A percentile compares a stretch with the other conserved stretches of the same genome.
Conservation (phyloP, 2,113 vertebrate genomes). For the Nycticebus coucang region DNA sequence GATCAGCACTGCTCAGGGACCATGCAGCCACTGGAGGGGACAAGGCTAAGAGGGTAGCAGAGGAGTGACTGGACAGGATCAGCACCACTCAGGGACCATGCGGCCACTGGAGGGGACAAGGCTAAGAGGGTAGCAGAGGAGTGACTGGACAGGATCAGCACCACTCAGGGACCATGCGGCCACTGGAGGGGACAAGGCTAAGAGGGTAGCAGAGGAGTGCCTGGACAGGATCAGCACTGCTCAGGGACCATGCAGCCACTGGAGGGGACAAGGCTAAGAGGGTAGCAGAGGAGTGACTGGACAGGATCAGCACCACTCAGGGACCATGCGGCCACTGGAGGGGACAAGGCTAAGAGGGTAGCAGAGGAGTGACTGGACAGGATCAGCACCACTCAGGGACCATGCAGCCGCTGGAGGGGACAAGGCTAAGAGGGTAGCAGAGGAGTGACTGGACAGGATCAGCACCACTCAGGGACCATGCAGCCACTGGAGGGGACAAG, state of each 20-base stretch:
- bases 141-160: accelerated
- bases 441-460: accelerated
- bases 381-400: too few species aligned
- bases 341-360: accelerated
- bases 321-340: background rate
- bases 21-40: accelerated
- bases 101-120: accelerated
- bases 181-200: background rate
- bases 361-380: accelerated
- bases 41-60: accelerated
- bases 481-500: accelerated
- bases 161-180: background rate
- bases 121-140: accelerated
- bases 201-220: accelerated
- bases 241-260: background rate
- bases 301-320: accelerated
- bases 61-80: accelerated
- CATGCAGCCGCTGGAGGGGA: accelerated
- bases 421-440: accelerated
- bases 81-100: accelerated
- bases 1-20: too few species aligned
- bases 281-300: accelerated
- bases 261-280: accelerated
- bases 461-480: accelerated
- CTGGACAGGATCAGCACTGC: accelerated